Evolutionary conservation across 1,140 invertebrate genomes (phyloP).

Genomic region (Drosophila navojoa): DNA sequence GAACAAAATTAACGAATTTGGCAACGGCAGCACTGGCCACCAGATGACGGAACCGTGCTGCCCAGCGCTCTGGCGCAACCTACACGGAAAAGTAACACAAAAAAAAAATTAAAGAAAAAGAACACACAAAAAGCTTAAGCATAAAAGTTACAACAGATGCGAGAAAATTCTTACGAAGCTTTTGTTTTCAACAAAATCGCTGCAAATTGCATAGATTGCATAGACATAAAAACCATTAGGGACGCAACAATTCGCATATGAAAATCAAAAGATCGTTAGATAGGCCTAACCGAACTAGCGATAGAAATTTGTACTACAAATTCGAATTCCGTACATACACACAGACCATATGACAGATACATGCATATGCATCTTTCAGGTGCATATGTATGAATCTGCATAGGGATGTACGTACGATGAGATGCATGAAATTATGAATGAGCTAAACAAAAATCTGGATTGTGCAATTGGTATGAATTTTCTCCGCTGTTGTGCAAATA

Average conservation of each 20-base stretch:
- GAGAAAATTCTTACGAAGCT: slow-evolving; percentile 73
- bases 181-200: slow-evolving; percentile 32
- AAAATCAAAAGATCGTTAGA: not conserved
- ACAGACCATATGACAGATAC: slow-evolving; percentile 47
- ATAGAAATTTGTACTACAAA: slow-evolving; percentile 1
- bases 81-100: slow-evolving; percentile 3
- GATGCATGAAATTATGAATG: slow-evolving; percentile 17
- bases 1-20: slow-evolving; percentile 12
- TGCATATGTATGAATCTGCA: not conserved
- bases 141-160: slow-evolving; percentile 59
- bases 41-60: slow-evolving; percentile 4
- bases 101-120: slow-evolving; percentile 15
- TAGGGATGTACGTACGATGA: not conserved
- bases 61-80: slow-evolving; percentile 1
- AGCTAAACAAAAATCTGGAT: slow-evolving; percentile 54
- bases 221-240: slow-evolving; percentile 57
- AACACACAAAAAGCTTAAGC: not conserved
- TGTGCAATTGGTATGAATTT: slow-evolving; percentile 81
- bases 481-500: slow-evolving; percentile 67
- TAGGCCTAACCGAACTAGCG: not conserved
- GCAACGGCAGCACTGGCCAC: slow-evolving; percentile 1
- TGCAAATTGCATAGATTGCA: slow-evolving; percentile 73
- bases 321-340: slow-evolving; percentile 18
- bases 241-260: slow-evolving; percentile 59
- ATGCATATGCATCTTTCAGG: not conserved